These are phyloP conservation scores for Athene cunicularia DNA, from an alignment of 2,113 vertebrate genomes.

Conservation along the genomic window DNA sequence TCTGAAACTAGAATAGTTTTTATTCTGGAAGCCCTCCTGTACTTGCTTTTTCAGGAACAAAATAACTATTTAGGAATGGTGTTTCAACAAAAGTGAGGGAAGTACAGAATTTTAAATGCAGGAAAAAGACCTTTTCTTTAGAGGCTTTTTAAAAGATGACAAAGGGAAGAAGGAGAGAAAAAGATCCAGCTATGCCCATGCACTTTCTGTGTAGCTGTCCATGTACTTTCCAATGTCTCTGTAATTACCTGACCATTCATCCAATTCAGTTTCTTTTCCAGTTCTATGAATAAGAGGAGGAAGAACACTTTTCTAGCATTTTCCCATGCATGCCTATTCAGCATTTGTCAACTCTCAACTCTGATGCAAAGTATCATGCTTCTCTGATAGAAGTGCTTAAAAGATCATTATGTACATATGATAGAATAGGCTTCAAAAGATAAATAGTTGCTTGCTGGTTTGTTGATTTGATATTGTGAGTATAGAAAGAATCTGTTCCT, in stretches of 20 bases:
- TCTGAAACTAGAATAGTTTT: neutral
- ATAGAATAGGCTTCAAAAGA: neutral
- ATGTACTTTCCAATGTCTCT: neutral
- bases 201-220: neutral
- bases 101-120: neutral
- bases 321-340: neutral
- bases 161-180: neutral
- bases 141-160: neutral
- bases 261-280: neutral
- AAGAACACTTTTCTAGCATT: neutral
- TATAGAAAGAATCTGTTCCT: neutral
- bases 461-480: neutral
- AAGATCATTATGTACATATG: neutral
- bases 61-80: neutral
- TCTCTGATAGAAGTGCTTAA: neutral
- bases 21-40: neutral
- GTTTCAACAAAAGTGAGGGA: neutral
- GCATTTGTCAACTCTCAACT: neutral
- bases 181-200: neutral
- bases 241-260: neutral
- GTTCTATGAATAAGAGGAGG: neutral
- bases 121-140: neutral
- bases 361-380: neutral
- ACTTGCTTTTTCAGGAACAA: neutral
- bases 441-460: neutral